A percentile compares a stretch with the other conserved stretches of the same genome.
phyloP scores from a whole-genome alignment of 2,888 invertebrate species.

The Endotricha flammealis region DNA sequence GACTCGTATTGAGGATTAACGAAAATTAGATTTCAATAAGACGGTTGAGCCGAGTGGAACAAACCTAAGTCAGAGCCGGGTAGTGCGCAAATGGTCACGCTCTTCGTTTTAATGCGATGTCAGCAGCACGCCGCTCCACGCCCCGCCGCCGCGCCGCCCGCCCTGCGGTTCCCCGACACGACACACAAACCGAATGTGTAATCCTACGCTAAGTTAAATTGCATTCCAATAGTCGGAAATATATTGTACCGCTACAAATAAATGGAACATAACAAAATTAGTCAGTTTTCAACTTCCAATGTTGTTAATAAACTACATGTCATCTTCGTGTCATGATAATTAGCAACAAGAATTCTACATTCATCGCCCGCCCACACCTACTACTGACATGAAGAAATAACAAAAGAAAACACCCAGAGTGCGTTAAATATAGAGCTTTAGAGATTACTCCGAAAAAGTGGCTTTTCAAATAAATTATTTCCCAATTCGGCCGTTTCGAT shows the following conservation, averaged over 20 bases:
- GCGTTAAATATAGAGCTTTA: slow-evolving; percentile 37
- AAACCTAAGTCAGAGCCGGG: slow-evolving; percentile 62
- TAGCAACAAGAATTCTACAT: slow-evolving; percentile 9
- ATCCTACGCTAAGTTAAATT: slow-evolving; percentile 27
- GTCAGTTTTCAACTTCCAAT: too few species aligned
- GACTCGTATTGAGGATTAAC: slow-evolving; percentile 64
- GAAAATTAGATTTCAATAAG: slow-evolving; percentile 78
- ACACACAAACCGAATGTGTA: slow-evolving; percentile 23
- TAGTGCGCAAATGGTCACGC: slow-evolving; percentile 64
- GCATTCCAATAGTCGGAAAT: slow-evolving; percentile 15
- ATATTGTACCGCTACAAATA: slow-evolving; percentile 7
- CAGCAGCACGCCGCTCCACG: slow-evolving; percentile 33
- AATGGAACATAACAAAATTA: neutral
- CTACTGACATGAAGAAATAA: too few species aligned
- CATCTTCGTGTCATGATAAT: too few species aligned
- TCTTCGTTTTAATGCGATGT: slow-evolving; percentile 61
- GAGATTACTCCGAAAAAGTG: slow-evolving; percentile 45
- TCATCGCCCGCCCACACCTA: slow-evolving; percentile 17
- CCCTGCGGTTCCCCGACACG: slow-evolving; percentile 14
- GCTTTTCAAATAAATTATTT: slow-evolving; percentile 67
- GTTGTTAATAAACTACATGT: too few species aligned
- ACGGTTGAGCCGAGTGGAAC: slow-evolving; percentile 63
- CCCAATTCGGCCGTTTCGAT: slow-evolving; percentile 70
- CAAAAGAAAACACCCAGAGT: slow-evolving; percentile 40
- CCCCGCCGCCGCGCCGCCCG: slow-evolving; percentile 10